A percentile compares a stretch with the other conserved stretches of the same genome.
Evolutionary conservation across 1,140 invertebrate genomes (phyloP).

Genomic region (Anoplophora glabripennis): DNA sequence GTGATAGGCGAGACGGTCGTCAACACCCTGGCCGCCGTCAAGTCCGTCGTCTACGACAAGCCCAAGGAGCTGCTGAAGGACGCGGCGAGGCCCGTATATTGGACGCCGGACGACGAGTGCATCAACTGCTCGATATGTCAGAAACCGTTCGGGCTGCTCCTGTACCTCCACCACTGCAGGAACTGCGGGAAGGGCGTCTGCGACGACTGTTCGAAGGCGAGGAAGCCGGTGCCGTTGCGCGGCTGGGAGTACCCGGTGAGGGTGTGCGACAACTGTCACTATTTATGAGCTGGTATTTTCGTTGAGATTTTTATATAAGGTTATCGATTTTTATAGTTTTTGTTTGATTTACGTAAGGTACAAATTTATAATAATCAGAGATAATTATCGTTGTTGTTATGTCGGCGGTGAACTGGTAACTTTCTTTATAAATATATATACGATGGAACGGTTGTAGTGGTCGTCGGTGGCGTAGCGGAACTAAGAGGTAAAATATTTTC

Average conservation of each 20-base stretch:
- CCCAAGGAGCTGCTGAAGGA: conserved; percentile 68
- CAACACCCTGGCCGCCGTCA: conserved; percentile 57
- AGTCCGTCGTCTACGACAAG: conserved; percentile 39
- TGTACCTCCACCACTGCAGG: conserved; percentile 71
- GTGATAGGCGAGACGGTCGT: conserved; percentile 65
- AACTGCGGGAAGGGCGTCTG: conserved; percentile 71
- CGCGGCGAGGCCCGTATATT: conserved; percentile 74
- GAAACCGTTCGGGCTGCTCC: conserved; percentile 54
- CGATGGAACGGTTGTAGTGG: too few relatives aligned
- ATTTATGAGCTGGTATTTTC: neutral
- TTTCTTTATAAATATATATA: too few relatives aligned
- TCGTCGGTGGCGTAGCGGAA: too few relatives aligned
- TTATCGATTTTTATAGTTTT: too few relatives aligned
- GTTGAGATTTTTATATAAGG: neutral
- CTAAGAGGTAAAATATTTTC: too few relatives aligned
- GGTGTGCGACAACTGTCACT: conserved; percentile 62
- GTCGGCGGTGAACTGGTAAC: too few relatives aligned
- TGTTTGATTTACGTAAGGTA: too few relatives aligned
- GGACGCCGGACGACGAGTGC: conserved; percentile 74
- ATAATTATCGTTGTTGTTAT: too few relatives aligned
- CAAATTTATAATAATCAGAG: too few relatives aligned
- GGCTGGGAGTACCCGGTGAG: conserved; percentile 69
- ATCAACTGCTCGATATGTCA: conserved; percentile 66
- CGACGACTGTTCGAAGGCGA: conserved; percentile 60
- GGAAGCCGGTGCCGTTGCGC: conserved; percentile 62